phyloP scores from a whole-genome alignment of 2,888 invertebrate genomes.

The Drosophila nigricruria region DNA sequence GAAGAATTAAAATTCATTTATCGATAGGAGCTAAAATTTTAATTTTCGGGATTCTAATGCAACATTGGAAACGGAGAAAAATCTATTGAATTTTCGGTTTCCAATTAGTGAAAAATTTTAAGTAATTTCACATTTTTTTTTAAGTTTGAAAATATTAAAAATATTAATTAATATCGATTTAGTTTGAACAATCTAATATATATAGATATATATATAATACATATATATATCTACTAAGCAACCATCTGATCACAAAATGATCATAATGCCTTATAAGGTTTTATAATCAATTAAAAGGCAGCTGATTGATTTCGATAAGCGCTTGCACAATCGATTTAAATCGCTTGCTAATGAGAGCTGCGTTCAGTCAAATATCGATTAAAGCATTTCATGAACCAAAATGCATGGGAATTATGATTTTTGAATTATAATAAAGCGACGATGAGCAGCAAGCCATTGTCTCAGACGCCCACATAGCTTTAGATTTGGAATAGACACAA shows the following conservation, averaged over 20 bases:
- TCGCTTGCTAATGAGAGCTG: conserved; percentile 16
- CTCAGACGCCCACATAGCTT: conserved; percentile 31
- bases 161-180: no score
- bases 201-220: no score
- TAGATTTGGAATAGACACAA: neutral
- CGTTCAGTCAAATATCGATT: conserved; percentile 14
- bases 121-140: no score
- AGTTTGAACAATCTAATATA: no score
- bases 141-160: no score
- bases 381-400: conserved; percentile 20
- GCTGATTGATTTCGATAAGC: conserved; percentile 26
- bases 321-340: conserved; percentile 19
- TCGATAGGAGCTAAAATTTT: no score
- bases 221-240: no score
- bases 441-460: conserved; percentile 1
- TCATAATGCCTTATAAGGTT: neutral
- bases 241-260: neutral
- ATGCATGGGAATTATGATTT: conserved; percentile 30
- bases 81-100: no score
- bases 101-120: no score
- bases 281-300: neutral
- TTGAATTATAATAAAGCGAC: conserved; percentile 1
- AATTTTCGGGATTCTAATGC: no score
- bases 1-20: no score
- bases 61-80: no score